Evolutionary conservation across 2,888 invertebrate species (phyloP), one percentile per base, ranked within the genome.

Genomic region (Acheta domesticus): DNA sequence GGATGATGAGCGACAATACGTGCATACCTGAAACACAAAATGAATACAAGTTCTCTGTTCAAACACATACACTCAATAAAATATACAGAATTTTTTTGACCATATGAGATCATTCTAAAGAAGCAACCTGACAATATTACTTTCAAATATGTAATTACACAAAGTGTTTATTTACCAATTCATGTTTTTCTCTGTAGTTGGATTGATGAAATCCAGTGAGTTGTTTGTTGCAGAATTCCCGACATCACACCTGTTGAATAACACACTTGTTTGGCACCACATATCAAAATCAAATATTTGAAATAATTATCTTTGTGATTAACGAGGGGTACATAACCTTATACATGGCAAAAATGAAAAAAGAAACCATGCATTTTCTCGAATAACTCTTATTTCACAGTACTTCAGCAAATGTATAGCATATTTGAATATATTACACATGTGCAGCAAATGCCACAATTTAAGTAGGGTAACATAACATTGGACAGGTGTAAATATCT

Each of bases 1-100:
- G 93, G 93, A 85, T 92, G 91, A 84, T 91, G 90, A 80, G 92
- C 91, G 84, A 93, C 87, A 83, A 92, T 86, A 83, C 91, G 90
- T 82, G 91, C 91, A 86, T 92, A 92, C 90, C 92, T 88, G 84
- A n/a, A 82, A 75, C 14, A 20, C 14, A 75, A 62, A 62, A 62
- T n/a, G 1, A 62, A 16, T 12, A 19, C 62, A 62, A 12, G n/a
- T 19, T 62, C 16, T 14, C 11, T 1, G 11, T 62, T 62, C 62
- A 62, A 16, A 62, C 8, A 36, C 36, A 36, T 36, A 8, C 36
- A 5, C 5, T 36, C 36, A 36, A 36, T 36, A 36, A 8, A 36
- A 36, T 36, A 36, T 36, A 8, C 1, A 36, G 5, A 36, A 8
- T 36, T 36, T 8, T n/a, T 8, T 36, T 36, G 8, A 36, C 36